phyloP scores from a whole-genome alignment of 2,888 invertebrate genomes.

The Hirudinaria manillensis region DNA sequence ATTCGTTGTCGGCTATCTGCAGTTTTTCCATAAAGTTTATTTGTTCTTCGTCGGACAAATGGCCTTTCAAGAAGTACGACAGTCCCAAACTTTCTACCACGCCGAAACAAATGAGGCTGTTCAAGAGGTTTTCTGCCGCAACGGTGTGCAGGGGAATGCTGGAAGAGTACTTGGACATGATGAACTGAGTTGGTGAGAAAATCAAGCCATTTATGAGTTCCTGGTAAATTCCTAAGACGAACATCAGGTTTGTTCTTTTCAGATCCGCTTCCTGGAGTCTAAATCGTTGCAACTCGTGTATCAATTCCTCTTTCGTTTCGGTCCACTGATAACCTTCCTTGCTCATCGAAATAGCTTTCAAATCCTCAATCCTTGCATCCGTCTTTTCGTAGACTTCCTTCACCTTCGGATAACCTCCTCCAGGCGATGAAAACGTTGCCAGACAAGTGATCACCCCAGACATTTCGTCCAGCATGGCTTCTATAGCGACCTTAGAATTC shows the following conservation, averaged over 20 bases:
- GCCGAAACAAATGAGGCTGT: not conserved
- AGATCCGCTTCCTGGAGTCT: constrained; percentile 5
- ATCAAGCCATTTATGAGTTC: not conserved
- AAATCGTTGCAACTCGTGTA: not conserved
- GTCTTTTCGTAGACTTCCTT: constrained; percentile 26
- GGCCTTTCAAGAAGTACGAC: constrained; percentile 19
- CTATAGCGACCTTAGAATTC: not conserved
- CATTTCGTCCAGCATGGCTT: constrained; percentile 20
- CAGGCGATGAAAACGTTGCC: not conserved
- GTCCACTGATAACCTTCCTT: not conserved
- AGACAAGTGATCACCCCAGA: constrained; percentile 7
- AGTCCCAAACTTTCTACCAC: constrained; percentile 14
- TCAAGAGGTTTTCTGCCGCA: constrained; percentile 16
- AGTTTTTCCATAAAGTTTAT: not conserved
- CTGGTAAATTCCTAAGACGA: constrained; percentile 17
- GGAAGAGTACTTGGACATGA: not conserved
- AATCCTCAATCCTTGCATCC: not conserved
- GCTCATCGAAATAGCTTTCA: not conserved
- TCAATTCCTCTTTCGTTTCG: not conserved
- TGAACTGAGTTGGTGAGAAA: not conserved
- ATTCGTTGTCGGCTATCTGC: not conserved
- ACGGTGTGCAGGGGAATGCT: not conserved
- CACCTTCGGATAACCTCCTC: not conserved
- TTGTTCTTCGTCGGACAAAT: constrained; percentile 9
- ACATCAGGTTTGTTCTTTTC: not conserved